Evolutionary conservation across 2,113 vertebrate genomes (phyloP).

Genomic region (Podarcis cretensis): DNA sequence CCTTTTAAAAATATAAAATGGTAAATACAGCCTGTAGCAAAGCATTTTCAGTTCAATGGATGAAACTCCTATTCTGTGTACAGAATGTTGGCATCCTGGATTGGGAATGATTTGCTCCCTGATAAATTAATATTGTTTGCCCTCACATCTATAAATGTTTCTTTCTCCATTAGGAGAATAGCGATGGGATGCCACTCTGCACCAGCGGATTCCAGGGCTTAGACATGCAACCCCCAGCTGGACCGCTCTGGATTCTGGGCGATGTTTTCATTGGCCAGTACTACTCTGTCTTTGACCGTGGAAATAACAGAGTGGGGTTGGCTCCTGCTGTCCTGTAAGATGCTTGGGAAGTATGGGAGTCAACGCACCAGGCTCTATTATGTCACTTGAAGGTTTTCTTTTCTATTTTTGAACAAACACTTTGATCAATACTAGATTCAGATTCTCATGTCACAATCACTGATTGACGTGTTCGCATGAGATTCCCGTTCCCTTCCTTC

Average conservation of each 20-base stretch:
- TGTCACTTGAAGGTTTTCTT: not conserved
- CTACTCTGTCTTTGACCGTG: conserved; percentile 80
- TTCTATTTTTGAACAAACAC: not conserved
- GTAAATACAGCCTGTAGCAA: not conserved
- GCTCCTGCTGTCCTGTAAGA: conserved; percentile 65
- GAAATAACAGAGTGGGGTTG: conserved; percentile 77
- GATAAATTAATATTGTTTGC: not conserved
- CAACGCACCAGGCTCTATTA: not conserved
- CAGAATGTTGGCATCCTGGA: not conserved
- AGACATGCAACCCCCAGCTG: conserved; percentile 69
- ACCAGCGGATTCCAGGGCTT: conserved; percentile 74
- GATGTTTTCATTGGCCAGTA: conserved; percentile 81
- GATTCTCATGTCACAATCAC: not conserved
- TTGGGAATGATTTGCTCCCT: not conserved
- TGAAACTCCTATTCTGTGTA: too few species aligned
- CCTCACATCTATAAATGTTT: not conserved
- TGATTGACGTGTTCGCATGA: not conserved
- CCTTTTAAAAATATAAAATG: not conserved
- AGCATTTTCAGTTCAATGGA: not conserved
- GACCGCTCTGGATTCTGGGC: conserved; percentile 80
- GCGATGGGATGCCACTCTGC: conserved; percentile 56
- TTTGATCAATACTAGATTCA: not conserved
- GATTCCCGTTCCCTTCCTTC: not conserved
- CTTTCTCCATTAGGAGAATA: conserved; percentile 45
- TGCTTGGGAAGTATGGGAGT: accelerated